These are phyloP conservation scores for Ophraella communa DNA, from an alignment of 2,888 invertebrate species.

Conservation along the genomic window DNA sequence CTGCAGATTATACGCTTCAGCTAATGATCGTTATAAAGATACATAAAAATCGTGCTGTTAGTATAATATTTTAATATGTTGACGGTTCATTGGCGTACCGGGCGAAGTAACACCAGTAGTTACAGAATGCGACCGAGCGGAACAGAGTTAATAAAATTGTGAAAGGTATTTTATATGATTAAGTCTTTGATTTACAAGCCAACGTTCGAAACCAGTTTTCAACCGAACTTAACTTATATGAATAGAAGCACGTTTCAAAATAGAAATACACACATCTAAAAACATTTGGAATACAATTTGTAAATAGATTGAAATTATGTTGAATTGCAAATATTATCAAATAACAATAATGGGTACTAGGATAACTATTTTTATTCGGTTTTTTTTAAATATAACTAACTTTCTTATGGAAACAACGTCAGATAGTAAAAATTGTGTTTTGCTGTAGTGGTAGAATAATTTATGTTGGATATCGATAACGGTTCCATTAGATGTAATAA, in stretches of 20 bases:
- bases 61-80: slow-evolving; percentile 52
- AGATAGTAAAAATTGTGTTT: too few species aligned
- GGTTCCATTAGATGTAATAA: too few species aligned
- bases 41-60: slow-evolving; percentile 51
- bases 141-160: background rate
- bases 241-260: background rate
- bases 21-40: slow-evolving; percentile 53
- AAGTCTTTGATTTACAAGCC: background rate
- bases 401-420: too few species aligned
- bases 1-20: slow-evolving; percentile 40
- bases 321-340: too few species aligned
- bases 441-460: too few species aligned
- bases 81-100: slow-evolving; percentile 17
- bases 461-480: too few species aligned
- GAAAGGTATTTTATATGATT: background rate
- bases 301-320: too few species aligned
- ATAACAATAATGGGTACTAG: too few species aligned
- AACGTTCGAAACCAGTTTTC: background rate
- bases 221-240: too few species aligned
- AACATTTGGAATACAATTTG: background rate
- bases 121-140: background rate
- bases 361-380: too few species aligned
- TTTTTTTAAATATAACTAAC: too few species aligned
- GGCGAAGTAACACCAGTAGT: slow-evolving; percentile 17
- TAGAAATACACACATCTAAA: background rate